Base-by-base conservation (phyloP, 2,113 vertebrate genomes). In the Pholis gunnellus region DNA sequence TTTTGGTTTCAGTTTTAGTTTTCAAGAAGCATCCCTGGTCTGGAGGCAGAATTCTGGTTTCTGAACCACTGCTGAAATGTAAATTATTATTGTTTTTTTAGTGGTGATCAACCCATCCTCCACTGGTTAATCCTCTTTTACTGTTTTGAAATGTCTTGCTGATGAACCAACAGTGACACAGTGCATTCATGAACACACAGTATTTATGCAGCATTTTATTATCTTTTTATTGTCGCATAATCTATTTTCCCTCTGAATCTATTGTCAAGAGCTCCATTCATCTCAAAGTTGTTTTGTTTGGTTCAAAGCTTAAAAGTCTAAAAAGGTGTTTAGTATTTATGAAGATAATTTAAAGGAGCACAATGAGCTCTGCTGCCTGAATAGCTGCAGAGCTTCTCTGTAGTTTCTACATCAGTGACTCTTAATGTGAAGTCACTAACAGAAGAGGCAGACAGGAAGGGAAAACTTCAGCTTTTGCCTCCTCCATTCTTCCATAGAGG, bases 351-450 rank as follows among this genome's bases (percentile, higher is more conserved):
- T 11, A 50, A 31, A 46, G 10, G 40, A 78, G 61, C 50, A 50
- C 50, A 72, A 67, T 20, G 31, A 81, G 63, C 17, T 48, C 27
- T 59, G 40, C 79, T 29, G 70, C 31, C 50, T 38, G 60, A 59
- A 64, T 64, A 27, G 22, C 25, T 70, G 36, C 36, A 44, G 6
- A 9, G 25, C 25, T 29, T 63, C 56, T 63, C 18, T 50, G n/a
- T 56, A 27, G 48, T 10, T 40, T 80, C 25, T 67, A 64, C 29
- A 65, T 57, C 46, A 59, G 44, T 17, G 29, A 29, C 56, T 70
- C 44, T 67, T 17, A 54, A 2, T 59, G 46, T 36, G 25, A 42
- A 75, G 50, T 40, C 61, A 40, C 22, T 54, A 31, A 75, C 6
- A 11, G 56, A 34, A 38, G 38, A 70, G 18, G 50, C 36, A 59